Base-by-base conservation (phyloP, 2,797 vertebrate species). In the Salarias fasciatus region DNA sequence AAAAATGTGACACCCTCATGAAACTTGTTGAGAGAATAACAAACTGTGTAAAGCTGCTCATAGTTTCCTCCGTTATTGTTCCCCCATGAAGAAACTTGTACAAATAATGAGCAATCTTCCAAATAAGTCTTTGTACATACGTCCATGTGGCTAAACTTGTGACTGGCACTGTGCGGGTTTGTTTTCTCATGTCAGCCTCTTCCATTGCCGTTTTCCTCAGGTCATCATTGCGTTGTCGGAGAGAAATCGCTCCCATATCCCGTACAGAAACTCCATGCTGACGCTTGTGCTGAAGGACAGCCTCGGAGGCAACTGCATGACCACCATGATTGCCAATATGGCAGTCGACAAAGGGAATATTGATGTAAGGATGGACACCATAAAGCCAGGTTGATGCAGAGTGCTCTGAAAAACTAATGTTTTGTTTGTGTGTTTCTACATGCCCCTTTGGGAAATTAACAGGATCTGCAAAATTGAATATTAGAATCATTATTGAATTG, bases 251-350 rank as follows among this genome's bases (percentile, higher is more conserved):
- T 90, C 91, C 0, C 98, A 99, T 67, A 95, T 99, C 56, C 98
- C 98, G 0, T 99, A 99, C 72, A 92, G 98, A 72, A 99, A 99
- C 83, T 99, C 96, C 31, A 94, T 98, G 96, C 94, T 99, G 94
- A 99, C 98, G 0, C 98, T 96, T 1, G 96, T 99, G 77, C 91
- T 99, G 35, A 91, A 96, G 79, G 98, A 99, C 91, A 99, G 98
- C 56, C 86, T 99, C 6, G 97, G 98, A 31, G 97, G 98, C 11
- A 99, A 99, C 92, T 99, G 98, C 79, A 95, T 95, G 95, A 99
- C 98, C 1, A 94, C 95, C 48, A 98, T 99, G 98, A 96, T 99
- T 14, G 95, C 97, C 61, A 98, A 94, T 0, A 83, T 99, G 5
- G 94, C 96, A 6, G 53, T 95, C 6, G 97, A 99, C 69, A 97